These are phyloP conservation scores for Aphis craccivora DNA, from an alignment of 1,140 invertebrate genomes.

Conservation along the genomic window DNA sequence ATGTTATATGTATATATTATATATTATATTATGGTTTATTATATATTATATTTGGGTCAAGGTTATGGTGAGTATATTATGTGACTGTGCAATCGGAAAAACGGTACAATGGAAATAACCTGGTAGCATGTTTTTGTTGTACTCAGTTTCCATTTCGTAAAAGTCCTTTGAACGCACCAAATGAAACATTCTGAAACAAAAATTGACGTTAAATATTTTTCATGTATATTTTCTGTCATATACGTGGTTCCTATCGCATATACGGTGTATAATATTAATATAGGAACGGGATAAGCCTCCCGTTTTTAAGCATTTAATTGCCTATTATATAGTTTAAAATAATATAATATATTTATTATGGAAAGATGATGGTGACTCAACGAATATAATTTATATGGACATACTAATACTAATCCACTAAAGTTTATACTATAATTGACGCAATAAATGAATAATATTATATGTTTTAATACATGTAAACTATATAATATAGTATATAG, in stretches of 20 bases:
- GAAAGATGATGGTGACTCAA: neutral
- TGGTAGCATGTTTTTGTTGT: constrained; percentile 62
- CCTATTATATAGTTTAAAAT: neutral
- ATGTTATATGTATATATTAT: too few relatives aligned
- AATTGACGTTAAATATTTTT: neutral
- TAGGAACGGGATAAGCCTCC: neutral
- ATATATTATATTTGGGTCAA: neutral
- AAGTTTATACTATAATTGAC: neutral
- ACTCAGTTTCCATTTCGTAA: constrained; percentile 60
- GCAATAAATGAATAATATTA: neutral
- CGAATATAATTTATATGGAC: neutral
- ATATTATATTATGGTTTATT: too few relatives aligned
- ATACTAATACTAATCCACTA: neutral
- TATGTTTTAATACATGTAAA: neutral
- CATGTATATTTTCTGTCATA: neutral
- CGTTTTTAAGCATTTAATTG: neutral
- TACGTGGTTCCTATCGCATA: neutral
- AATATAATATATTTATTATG: neutral
- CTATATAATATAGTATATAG: too few relatives aligned
- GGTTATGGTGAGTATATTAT: neutral
- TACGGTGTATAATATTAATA: too few relatives aligned
- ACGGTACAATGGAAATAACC: constrained; percentile 46
- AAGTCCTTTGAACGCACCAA: constrained; percentile 59
- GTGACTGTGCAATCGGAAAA: neutral
- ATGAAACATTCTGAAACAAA: constrained; percentile 60